Evolutionary conservation across 2,113 vertebrate genomes (phyloP).

Genomic region (Thamnaconus septentrionalis): DNA sequence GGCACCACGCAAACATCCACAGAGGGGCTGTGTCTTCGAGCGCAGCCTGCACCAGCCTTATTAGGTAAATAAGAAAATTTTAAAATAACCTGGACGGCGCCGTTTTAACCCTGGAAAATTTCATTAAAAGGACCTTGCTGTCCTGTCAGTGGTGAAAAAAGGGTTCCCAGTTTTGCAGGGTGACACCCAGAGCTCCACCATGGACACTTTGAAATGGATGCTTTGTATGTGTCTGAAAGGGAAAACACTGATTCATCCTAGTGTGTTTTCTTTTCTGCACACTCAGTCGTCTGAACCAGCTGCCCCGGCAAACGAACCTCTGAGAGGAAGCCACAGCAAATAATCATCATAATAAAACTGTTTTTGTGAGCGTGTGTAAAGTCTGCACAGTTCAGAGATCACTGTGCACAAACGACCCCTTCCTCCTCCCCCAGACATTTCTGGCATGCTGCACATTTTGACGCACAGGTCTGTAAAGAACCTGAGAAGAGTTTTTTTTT

Average conservation of each 20-base stretch:
- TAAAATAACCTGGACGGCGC: not conserved
- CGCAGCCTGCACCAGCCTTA: conserved; percentile 5
- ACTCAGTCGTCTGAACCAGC: no score
- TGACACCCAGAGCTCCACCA: not conserved
- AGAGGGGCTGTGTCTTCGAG: conserved; percentile 13
- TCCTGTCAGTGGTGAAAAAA: no score
- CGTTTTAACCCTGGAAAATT: conserved; percentile 29
- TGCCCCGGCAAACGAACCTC: no score
- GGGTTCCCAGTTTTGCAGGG: conserved; percentile 4
- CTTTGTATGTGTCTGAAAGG: not conserved
- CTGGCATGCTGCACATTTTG: conserved; percentile 2
- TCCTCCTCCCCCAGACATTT: not conserved
- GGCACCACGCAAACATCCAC: conserved; percentile 1
- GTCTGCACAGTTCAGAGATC: no score
- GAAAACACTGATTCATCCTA: conserved; percentile 1
- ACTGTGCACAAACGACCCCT: no score
- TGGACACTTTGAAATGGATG: no score
- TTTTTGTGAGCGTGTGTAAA: no score
- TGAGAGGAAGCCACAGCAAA: no score
- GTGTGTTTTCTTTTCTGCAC: not conserved
- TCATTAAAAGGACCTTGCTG: not conserved
- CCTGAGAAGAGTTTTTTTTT: not conserved
- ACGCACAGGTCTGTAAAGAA: not conserved
- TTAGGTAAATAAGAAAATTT: conserved; percentile 31
- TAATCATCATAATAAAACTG: no score